Evolutionary conservation across 2,797 vertebrate genomes (phyloP).

Genomic region (Leptoclinus maculatus): DNA sequence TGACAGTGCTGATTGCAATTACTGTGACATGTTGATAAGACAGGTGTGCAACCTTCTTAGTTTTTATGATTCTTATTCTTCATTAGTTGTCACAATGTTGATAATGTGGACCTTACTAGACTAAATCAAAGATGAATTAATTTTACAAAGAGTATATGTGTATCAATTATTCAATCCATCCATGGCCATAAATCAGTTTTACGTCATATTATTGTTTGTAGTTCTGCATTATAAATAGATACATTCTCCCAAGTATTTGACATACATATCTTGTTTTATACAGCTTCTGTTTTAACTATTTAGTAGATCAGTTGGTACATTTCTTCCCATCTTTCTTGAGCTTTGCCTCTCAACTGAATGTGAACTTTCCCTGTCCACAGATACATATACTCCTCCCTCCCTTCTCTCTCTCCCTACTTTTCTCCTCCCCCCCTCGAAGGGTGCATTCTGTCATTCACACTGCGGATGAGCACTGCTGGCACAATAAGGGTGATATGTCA

Average conservation of each 20-base stretch:
- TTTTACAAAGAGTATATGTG: neutral
- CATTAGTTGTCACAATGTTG: neutral
- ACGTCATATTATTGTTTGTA: neutral
- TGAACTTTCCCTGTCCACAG: neutral
- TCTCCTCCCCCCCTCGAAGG: neutral
- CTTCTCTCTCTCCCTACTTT: neutral
- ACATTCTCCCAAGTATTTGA: neutral
- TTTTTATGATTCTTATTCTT: neutral
- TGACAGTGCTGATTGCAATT: conserved; percentile 16
- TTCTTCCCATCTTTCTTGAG: neutral
- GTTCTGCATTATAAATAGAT: neutral
- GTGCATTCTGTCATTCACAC: conserved; percentile 24
- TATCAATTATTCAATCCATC: no score
- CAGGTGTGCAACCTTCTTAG: neutral
- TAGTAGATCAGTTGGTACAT: neutral
- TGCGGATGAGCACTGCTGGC: conserved; percentile 26
- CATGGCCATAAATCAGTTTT: neutral
- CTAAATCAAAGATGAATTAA: neutral
- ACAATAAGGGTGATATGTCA: conserved; percentile 47
- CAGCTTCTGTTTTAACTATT: neutral
- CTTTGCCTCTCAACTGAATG: neutral
- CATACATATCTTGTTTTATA: neutral
- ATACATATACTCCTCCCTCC: neutral
- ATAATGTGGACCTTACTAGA: neutral
- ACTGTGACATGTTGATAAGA: conserved; percentile 21